Percentiles rank a stretch among this genome's conserved stretches.
Evolutionary conservation across 1,140 invertebrate genomes (phyloP).

Genomic region (Euura saliciscinereae): DNA sequence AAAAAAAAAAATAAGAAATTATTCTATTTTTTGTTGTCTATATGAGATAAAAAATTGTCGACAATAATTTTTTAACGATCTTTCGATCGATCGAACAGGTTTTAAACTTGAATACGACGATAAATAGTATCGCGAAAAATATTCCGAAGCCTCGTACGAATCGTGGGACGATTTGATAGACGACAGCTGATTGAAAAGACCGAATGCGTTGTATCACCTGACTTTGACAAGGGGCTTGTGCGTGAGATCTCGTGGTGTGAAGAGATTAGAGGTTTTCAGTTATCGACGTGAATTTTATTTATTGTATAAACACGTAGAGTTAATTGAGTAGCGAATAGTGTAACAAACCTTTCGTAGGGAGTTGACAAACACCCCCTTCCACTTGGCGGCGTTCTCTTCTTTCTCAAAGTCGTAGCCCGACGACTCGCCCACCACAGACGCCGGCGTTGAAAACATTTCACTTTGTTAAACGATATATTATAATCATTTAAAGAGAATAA

Average conservation of each 20-base stretch:
- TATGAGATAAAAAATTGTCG: too few species aligned
- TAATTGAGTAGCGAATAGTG: neutral
- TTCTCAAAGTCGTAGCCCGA: slow-evolving; percentile 86
- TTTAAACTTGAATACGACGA: too few species aligned
- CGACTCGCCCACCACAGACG: slow-evolving; percentile 63
- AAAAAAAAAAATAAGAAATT: too few species aligned
- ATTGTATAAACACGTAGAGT: too few species aligned
- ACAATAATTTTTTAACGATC: too few species aligned
- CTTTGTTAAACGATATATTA: neutral
- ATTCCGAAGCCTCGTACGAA: too few species aligned
- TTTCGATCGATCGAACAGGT: too few species aligned
- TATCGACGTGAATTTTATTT: too few species aligned
- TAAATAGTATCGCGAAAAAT: too few species aligned
- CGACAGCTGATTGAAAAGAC: neutral
- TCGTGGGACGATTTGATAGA: too few species aligned
- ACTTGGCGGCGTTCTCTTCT: slow-evolving; percentile 86
- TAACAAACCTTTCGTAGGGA: slow-evolving; percentile 73
- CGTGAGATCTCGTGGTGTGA: neutral
- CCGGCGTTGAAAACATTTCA: slow-evolving; percentile 64
- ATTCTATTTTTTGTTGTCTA: too few species aligned
- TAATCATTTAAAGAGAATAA: neutral
- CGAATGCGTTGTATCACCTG: neutral
- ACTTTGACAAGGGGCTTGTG: neutral
- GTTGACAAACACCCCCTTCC: slow-evolving; percentile 86
- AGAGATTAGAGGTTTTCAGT: too few species aligned